Conservation (phyloP, 1,140 invertebrate species). For the Caenorhabditis briggsae region DNA sequence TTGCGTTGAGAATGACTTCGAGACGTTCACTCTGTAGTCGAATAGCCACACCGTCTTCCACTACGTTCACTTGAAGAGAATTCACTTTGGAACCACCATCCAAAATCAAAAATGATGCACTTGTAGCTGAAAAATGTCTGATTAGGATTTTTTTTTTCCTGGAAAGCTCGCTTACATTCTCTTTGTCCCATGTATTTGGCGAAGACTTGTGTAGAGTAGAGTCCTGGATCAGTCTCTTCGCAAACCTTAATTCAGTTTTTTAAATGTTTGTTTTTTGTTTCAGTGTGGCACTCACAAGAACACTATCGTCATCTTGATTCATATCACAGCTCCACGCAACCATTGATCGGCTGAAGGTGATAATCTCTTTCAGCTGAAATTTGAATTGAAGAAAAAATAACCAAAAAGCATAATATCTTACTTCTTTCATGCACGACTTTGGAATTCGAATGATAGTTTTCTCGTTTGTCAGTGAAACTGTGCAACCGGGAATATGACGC, state of each 20-base stretch:
- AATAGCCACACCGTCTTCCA: constrained; percentile 56
- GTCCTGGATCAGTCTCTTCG: constrained; percentile 50
- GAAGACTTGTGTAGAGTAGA: constrained; percentile 57
- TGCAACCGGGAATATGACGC: constrained; percentile 47
- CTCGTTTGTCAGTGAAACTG: constrained; percentile 17
- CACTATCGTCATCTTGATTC: constrained; percentile 36
- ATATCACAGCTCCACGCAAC: constrained; percentile 57
- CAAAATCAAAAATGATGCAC: constrained; percentile 60
- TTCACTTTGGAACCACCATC: constrained; percentile 53
- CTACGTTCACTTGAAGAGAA: constrained; percentile 54
- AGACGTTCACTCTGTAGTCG: constrained; percentile 19
- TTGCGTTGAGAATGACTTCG: constrained; percentile 14
- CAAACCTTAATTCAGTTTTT: too few relatives aligned
- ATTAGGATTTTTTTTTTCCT: background rate
- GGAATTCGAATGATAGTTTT: constrained; percentile 52
- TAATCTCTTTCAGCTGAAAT: constrained; percentile 38
- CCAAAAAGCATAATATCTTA: background rate
- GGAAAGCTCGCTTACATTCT: background rate
- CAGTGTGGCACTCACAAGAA: too few relatives aligned
- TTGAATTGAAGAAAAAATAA: background rate
- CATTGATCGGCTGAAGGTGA: constrained; percentile 41
- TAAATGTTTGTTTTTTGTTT: too few relatives aligned
- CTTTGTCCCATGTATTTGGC: constrained; percentile 19
- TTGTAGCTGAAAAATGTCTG: constrained; percentile 1
- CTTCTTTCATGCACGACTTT: background rate